phyloP scores from a whole-genome alignment of 92 coral and sea anemone genomes.

The Paramuricea clavata region DNA sequence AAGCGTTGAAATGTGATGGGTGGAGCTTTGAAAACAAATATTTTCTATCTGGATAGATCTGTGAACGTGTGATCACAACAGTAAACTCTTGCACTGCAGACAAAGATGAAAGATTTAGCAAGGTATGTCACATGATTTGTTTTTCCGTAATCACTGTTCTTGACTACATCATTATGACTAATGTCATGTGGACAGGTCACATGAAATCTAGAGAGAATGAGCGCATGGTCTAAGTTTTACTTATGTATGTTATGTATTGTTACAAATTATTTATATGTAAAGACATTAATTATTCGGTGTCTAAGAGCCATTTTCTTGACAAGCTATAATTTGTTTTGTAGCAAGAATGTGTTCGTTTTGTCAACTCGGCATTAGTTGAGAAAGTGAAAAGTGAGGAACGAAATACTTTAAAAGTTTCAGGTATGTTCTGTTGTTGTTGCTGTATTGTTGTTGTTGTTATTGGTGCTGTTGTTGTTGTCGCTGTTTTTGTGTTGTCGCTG shows the following conservation, averaged over 20 bases:
- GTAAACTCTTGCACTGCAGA: constrained; percentile 71
- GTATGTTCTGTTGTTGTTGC: constrained; percentile 35
- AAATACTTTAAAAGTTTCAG: constrained; percentile 85
- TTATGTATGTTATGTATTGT: too few species aligned
- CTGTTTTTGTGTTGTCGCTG: neutral
- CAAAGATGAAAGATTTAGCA: constrained; percentile 56
- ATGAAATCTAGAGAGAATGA: too few species aligned
- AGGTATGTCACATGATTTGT: neutral
- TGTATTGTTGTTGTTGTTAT: neutral
- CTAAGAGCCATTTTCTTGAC: too few species aligned
- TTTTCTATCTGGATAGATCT: constrained; percentile 52
- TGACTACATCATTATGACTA: too few species aligned
- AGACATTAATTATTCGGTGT: too few species aligned
- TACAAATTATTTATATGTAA: too few species aligned
- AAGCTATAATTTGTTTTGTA: constrained; percentile 32
- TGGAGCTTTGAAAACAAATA: neutral
- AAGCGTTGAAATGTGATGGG: too few species aligned
- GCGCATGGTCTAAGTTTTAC: too few species aligned
- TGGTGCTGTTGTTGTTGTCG: neutral
- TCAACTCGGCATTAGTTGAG: constrained; percentile 83
- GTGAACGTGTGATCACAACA: constrained; percentile 88
- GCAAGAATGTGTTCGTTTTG: constrained; percentile 87
- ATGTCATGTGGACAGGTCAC: too few species aligned
- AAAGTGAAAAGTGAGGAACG: constrained; percentile 84
- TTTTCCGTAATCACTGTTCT: neutral